Percentiles rank a stretch among this genome's conserved stretches.
Conservation (phyloP, 1,140 invertebrate genomes). For the Dendrolimus punctatus region DNA sequence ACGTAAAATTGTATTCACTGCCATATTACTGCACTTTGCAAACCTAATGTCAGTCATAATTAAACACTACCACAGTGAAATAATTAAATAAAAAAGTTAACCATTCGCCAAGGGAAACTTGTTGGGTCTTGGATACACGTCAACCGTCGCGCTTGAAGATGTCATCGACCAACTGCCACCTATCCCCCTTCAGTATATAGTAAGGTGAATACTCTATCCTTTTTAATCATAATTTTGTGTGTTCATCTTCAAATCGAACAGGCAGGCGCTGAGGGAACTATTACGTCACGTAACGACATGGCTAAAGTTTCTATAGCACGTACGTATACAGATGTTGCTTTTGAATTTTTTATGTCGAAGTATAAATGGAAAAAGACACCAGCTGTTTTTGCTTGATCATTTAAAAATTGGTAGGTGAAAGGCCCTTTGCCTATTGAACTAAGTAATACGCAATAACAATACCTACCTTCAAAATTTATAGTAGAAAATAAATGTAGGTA, state of each 20-base stretch:
- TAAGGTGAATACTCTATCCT: slow-evolving; percentile 47
- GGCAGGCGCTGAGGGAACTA: slow-evolving; percentile 32
- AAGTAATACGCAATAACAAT: too few species aligned
- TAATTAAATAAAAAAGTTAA: neutral
- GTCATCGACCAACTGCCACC: slow-evolving; percentile 43
- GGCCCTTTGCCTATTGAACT: too few species aligned
- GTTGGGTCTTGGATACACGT: slow-evolving; percentile 43
- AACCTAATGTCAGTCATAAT: too few species aligned
- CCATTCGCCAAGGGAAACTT: slow-evolving; percentile 34
- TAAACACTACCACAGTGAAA: too few species aligned
- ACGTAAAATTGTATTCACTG: too few species aligned
- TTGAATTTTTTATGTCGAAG: slow-evolving; percentile 21
- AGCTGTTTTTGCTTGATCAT: slow-evolving; percentile 1
- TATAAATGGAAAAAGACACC: slow-evolving; percentile 16
- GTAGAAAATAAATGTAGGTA: too few species aligned
- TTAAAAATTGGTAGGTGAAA: too few species aligned
- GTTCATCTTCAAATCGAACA: slow-evolving; percentile 40
- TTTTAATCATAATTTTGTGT: slow-evolving; percentile 36
- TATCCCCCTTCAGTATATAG: slow-evolving; percentile 58
- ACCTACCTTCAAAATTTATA: too few species aligned
- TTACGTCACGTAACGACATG: slow-evolving; percentile 39
- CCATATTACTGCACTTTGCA: too few species aligned
- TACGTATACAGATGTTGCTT: slow-evolving; percentile 14
- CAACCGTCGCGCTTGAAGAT: slow-evolving; percentile 56
- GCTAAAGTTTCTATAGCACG: slow-evolving; percentile 23